Conservation (phyloP, 2,113 vertebrate species). For the Ovis aries region DNA sequence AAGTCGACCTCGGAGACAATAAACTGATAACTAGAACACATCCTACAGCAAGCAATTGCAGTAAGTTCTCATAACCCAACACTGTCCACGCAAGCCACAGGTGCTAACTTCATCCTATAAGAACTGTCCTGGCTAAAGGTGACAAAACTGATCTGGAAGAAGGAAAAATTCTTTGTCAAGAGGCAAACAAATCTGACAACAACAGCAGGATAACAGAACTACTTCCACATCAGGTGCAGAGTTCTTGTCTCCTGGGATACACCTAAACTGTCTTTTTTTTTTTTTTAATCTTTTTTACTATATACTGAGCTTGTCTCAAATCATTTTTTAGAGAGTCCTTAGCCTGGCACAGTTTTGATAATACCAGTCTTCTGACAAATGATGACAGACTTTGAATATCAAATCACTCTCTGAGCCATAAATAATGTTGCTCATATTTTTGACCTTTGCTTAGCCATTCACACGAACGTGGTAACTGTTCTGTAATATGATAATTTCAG, state of each 20-base stretch:
- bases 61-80: neutral
- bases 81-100: neutral
- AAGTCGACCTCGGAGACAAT: neutral
- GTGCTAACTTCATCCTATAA: neutral
- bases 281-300: neutral
- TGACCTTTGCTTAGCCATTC: conserved; percentile 49
- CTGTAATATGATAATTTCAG: conserved; percentile 7
- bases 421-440: conserved; percentile 35
- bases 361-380: conserved; percentile 22
- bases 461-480: conserved; percentile 26
- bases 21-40: neutral
- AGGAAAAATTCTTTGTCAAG: neutral
- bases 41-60: neutral
- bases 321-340: neutral
- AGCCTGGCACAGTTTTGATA: neutral
- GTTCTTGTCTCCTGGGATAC: neutral
- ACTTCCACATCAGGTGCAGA: neutral
- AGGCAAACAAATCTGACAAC: neutral
- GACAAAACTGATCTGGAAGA: neutral
- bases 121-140: neutral
- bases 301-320: neutral
- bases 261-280: neutral
- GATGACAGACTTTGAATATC: conserved; percentile 4
- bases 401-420: conserved; percentile 29
- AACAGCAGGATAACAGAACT: neutral